Conservation (phyloP, 2,113 vertebrate genomes). For the Aspiorhynchus laticeps region DNA sequence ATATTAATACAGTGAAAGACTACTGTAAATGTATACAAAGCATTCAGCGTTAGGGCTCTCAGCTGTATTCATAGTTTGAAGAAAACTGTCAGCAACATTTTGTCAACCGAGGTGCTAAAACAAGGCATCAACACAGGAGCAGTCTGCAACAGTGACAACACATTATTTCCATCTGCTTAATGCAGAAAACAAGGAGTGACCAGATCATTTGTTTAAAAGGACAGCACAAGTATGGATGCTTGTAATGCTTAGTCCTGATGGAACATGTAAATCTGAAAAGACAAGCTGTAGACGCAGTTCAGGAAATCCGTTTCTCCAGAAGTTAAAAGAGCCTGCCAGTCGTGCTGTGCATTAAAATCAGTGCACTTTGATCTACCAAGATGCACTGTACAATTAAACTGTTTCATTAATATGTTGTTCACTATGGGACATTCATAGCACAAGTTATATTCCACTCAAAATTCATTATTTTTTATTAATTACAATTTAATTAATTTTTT, state of each 20-base stretch:
- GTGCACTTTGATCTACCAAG: conserved; percentile 1
- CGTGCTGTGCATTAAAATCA: conserved; percentile 19
- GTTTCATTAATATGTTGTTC: background rate
- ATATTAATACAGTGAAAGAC: background rate
- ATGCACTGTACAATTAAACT: background rate
- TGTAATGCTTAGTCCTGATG: background rate
- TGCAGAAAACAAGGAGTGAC: conserved; percentile 23
- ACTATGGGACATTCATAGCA: background rate
- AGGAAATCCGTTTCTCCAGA: background rate
- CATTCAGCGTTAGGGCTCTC: background rate
- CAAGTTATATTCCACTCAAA: background rate
- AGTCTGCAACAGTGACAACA: background rate
- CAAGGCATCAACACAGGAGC: conserved; percentile 10
- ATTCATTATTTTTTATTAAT: no score
- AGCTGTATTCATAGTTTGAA: background rate
- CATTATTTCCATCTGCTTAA: conserved; percentile 6
- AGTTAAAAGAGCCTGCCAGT: conserved; percentile 14
- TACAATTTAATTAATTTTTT: no score
- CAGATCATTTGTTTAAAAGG: background rate
- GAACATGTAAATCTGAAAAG: conserved; percentile 1
- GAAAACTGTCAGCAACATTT: conserved; percentile 18
- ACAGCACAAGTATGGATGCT: background rate
- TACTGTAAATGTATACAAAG: background rate
- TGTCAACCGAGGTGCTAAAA: conserved; percentile 8
- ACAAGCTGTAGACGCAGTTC: background rate